These are phyloP conservation scores for Sapayoa aenigma DNA, from an alignment of 2,113 vertebrate genomes.

Conservation along the genomic window DNA sequence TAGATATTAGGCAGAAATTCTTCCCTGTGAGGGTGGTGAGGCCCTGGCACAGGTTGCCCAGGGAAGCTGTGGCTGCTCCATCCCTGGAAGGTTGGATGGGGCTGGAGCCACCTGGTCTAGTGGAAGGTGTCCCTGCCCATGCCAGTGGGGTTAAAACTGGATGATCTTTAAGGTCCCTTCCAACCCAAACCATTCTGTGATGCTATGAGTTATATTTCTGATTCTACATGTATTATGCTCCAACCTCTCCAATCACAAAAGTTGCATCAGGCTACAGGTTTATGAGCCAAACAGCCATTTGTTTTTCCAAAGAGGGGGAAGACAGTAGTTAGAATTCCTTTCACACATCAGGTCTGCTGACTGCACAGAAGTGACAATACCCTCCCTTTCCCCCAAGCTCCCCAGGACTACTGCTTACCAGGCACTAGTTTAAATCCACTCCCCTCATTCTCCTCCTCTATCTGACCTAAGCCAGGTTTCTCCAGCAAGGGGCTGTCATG, in stretches of 20 bases:
- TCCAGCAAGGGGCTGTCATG: constrained; percentile 80
- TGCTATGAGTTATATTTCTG: background rate
- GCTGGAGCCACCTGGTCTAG: background rate
- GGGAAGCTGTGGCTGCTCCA: background rate
- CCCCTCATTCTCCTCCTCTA: constrained; percentile 80
- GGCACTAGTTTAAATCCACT: constrained; percentile 74
- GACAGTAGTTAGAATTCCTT: background rate
- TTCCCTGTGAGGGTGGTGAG: too few relatives aligned
- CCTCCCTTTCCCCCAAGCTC: background rate
- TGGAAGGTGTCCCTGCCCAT: background rate
- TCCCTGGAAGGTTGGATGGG: rapidly evolving
- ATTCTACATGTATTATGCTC: background rate
- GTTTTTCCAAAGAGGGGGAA: background rate
- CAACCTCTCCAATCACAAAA: background rate
- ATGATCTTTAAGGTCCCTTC: background rate
- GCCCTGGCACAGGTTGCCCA: background rate
- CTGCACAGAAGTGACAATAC: background rate
- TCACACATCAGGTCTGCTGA: background rate
- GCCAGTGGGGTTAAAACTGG: background rate
- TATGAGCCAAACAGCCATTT: background rate
- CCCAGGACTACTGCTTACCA: constrained; percentile 73
- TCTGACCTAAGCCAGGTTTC: constrained; percentile 76
- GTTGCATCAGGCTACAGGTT: background rate
- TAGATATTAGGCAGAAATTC: background rate
- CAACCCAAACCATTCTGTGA: background rate